Percentiles rank a stretch among this genome's conserved stretches.
These are phyloP conservation scores for Pseudococcus jackbeardsleyi DNA, from an alignment of 2,888 invertebrate species.

Conservation along the genomic window DNA sequence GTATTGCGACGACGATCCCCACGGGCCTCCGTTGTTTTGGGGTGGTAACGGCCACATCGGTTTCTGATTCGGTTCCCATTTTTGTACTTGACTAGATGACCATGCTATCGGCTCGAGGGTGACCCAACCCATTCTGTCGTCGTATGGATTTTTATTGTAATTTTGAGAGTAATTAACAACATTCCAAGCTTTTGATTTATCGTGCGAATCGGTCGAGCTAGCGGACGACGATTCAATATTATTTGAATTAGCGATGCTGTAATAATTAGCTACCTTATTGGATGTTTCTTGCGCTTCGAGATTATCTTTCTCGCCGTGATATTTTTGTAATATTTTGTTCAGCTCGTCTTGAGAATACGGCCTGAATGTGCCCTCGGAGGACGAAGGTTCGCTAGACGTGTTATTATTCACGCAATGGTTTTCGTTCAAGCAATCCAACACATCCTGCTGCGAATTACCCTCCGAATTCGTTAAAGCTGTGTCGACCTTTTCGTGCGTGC, in stretches of 20 bases:
- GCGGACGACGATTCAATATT: constrained; percentile 58
- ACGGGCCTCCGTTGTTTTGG: constrained; percentile 67
- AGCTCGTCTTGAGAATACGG: constrained; percentile 71
- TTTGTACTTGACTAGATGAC: constrained; percentile 84
- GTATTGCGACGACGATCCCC: constrained; percentile 63
- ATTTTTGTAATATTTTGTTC: constrained; percentile 67
- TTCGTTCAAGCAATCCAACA: constrained; percentile 51
- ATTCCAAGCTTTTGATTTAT: constrained; percentile 69
- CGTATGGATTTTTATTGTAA: constrained; percentile 72
- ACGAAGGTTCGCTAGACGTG: constrained; percentile 66
- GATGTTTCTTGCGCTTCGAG: constrained; percentile 65
- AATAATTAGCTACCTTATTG: constrained; percentile 64
- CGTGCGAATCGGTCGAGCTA: constrained; percentile 65
- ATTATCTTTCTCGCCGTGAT: constrained; percentile 67
- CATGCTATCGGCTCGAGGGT: constrained; percentile 82
- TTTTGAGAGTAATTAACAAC: constrained; percentile 67
- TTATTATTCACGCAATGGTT: constrained; percentile 66
- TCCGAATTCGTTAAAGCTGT: constrained; percentile 41
- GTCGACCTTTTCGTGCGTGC: constrained; percentile 49
- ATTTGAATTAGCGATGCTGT: constrained; percentile 64
- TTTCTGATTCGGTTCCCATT: constrained; percentile 81
- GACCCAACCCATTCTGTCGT: constrained; percentile 84
- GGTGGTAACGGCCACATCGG: constrained; percentile 71
- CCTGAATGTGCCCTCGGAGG: constrained; percentile 70
- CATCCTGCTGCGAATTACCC: constrained; percentile 43